These are phyloP conservation scores for Euplagia quadripunctaria DNA, from an alignment of 2,888 invertebrate species.

Conservation along the genomic window DNA sequence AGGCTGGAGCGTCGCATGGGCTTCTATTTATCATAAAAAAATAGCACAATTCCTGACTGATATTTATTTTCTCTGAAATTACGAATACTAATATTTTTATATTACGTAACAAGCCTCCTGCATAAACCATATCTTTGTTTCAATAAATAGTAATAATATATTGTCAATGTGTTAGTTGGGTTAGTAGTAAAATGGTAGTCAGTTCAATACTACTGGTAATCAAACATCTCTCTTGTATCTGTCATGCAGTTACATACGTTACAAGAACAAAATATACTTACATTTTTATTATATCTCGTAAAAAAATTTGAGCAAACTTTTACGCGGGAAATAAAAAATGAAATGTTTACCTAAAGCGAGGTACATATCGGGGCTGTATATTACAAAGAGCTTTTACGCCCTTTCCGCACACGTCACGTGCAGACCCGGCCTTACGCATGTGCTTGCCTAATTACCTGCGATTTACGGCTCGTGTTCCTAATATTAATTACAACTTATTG, in stretches of 20 bases:
- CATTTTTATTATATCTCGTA: constrained; percentile 49
- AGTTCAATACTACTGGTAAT: background rate
- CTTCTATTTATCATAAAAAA: too few relatives aligned
- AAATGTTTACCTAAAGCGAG: constrained; percentile 66
- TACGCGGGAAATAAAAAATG: constrained; percentile 50
- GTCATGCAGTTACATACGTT: constrained; percentile 18
- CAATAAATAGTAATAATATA: background rate
- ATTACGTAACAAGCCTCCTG: too few relatives aligned
- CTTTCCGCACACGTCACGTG: constrained; percentile 70
- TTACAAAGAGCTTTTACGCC: constrained; percentile 75
- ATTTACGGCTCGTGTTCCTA: constrained; percentile 72
- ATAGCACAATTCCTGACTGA: background rate
- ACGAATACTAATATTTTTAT: background rate
- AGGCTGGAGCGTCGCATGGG: too few relatives aligned
- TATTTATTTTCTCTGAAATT: background rate
- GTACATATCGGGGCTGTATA: constrained; percentile 51
- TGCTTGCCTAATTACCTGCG: constrained; percentile 77
- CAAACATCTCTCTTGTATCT: background rate
- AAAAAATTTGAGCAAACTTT: constrained; percentile 45
- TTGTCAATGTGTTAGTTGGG: background rate
- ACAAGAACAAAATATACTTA: constrained; percentile 43
- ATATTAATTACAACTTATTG: constrained; percentile 75
- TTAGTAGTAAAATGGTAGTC: background rate
- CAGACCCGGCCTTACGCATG: constrained; percentile 58
- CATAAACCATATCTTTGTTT: background rate